These are phyloP conservation scores for Hapalemur alaotrensis DNA, from an alignment of 2,797 vertebrate genomes.

Conservation along the genomic window DNA sequence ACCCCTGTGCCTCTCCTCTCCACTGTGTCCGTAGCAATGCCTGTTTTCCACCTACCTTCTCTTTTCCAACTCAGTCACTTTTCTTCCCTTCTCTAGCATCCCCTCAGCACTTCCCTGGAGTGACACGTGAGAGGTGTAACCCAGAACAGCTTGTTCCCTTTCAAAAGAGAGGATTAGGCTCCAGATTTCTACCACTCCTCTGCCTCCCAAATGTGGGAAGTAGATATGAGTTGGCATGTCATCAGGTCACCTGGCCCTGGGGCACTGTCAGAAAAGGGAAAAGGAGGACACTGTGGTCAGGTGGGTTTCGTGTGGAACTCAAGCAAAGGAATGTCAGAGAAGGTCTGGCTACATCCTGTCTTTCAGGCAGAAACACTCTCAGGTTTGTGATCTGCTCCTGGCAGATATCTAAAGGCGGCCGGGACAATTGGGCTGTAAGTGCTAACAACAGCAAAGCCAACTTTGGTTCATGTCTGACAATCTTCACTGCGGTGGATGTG, in stretches of 20 bases:
- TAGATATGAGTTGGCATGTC: neutral
- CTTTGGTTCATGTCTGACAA: neutral
- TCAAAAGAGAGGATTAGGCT: neutral
- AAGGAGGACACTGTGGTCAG: neutral
- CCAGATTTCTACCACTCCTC: neutral
- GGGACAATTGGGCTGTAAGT: neutral
- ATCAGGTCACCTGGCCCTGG: neutral
- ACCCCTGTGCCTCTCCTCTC: neutral
- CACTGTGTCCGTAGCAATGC: neutral
- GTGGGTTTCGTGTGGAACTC: neutral
- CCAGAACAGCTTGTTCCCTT: neutral
- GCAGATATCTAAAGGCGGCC: neutral
- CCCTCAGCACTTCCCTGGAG: neutral
- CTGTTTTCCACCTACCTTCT: neutral
- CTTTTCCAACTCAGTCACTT: neutral
- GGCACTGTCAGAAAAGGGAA: neutral
- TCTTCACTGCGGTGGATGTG: neutral
- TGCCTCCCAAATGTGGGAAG: neutral
- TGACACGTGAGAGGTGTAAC: accelerated
- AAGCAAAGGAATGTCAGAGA: neutral
- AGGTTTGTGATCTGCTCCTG: neutral
- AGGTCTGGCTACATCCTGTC: neutral
- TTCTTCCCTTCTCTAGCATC: neutral
- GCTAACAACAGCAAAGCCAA: neutral
- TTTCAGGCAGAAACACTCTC: neutral